These are phyloP conservation scores for Drosophila sordidapex DNA, from an alignment of 2,888 invertebrate genomes.

Conservation along the genomic window DNA sequence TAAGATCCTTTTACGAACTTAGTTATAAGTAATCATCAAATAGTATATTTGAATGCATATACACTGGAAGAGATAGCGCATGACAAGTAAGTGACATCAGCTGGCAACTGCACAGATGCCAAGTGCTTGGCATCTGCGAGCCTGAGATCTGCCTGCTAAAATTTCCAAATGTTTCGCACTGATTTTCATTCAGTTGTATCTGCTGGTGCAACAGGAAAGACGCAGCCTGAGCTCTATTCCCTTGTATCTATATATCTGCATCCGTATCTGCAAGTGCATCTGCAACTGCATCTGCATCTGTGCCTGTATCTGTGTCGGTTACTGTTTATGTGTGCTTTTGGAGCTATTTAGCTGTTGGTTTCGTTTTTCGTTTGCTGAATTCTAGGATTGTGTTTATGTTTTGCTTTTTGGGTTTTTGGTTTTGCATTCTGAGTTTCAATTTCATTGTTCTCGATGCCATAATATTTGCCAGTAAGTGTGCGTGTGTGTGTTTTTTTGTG, in stretches of 20 bases:
- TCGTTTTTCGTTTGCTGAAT: constrained; percentile 63
- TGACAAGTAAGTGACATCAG: constrained; percentile 52
- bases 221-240: neutral
- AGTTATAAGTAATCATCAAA: too few relatives aligned
- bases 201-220: constrained; percentile 26
- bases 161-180: constrained; percentile 63
- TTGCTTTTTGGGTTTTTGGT: constrained; percentile 52
- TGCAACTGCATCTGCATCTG: constrained; percentile 3
- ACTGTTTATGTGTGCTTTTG: constrained; percentile 25
- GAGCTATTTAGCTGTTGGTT: constrained; percentile 39
- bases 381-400: constrained; percentile 56
- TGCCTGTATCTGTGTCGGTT: constrained; percentile 1
- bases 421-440: constrained; percentile 68
- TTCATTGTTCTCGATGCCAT: constrained; percentile 67
- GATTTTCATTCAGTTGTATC: constrained; percentile 70
- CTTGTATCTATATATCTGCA: constrained; percentile 11
- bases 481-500: constrained; percentile 4
- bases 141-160: constrained; percentile 52
- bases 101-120: constrained; percentile 57
- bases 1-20: neutral
- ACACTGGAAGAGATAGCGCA: constrained; percentile 18
- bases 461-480: neutral
- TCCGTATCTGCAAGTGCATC: neutral
- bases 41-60: neutral
- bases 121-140: constrained; percentile 43